phyloP scores from a whole-genome alignment of 2,888 invertebrate species.

The Erebia epiphron region DNA sequence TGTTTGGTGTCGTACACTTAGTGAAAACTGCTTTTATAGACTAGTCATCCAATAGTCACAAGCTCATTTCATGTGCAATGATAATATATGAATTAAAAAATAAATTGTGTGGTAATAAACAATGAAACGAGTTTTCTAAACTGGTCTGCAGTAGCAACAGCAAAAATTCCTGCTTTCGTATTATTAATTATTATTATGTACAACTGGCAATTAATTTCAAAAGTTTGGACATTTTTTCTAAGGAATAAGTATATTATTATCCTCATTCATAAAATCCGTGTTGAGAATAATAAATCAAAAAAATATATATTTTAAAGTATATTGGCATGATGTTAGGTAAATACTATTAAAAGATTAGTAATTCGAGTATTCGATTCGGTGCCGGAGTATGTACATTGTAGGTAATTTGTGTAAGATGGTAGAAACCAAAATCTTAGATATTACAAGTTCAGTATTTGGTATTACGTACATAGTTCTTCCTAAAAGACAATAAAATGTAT shows the following conservation, averaged over 20 bases:
- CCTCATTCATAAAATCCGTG: background rate
- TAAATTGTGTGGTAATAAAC: too few species aligned
- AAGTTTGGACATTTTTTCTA: background rate
- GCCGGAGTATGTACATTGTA: background rate
- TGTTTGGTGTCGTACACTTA: conserved; percentile 78
- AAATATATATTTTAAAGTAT: background rate
- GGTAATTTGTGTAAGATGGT: background rate
- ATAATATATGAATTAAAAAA: too few species aligned
- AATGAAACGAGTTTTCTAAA: too few species aligned
- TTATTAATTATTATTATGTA: background rate
- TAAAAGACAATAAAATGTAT: conserved; percentile 6
- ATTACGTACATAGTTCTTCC: conserved; percentile 7
- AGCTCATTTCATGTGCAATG: background rate
- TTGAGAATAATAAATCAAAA: background rate
- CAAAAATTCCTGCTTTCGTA: too few species aligned
- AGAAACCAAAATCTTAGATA: background rate
- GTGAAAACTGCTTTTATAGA: conserved; percentile 78
- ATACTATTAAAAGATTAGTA: background rate
- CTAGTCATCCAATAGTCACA: conserved; percentile 41
- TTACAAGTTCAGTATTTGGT: background rate
- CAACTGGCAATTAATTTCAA: background rate
- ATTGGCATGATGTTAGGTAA: background rate
- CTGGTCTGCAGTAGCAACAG: background rate
- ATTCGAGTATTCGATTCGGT: background rate
- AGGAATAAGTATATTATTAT: too few species aligned